A percentile compares a stretch with the other conserved stretches of the same genome.
Conservation (phyloP, 2,797 vertebrate genomes). For the Clamator glandarius region DNA sequence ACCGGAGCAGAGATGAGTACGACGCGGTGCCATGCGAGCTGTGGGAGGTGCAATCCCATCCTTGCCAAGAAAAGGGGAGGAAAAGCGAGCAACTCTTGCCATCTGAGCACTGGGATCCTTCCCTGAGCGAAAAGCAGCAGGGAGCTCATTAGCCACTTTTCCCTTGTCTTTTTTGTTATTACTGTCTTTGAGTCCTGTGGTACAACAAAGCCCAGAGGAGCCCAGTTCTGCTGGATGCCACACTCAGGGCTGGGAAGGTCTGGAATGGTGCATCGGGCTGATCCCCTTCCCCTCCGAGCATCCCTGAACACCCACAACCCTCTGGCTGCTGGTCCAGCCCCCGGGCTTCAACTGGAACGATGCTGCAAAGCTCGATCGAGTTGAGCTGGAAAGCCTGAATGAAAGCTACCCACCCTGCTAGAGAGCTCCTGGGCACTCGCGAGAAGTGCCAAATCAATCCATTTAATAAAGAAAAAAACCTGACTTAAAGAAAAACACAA, state of each 20-base stretch:
- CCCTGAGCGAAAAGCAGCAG: not conserved
- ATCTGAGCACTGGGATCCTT: not conserved
- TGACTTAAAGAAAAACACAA: not conserved
- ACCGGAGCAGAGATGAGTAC: fast-evolving
- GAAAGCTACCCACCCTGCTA: not conserved
- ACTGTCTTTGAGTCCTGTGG: not conserved
- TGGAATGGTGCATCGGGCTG: fast-evolving
- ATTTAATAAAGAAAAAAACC: conserved; percentile 26
- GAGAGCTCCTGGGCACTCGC: not conserved
- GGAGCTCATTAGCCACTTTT: not conserved
- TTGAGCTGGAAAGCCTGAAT: not conserved
- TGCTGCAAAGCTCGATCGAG: not conserved
- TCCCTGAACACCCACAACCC: fast-evolving
- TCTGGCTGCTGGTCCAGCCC: not conserved
- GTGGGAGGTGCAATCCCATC: fast-evolving
- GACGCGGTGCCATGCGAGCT: fast-evolving
- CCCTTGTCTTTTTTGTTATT: not conserved
- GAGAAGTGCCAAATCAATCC: conserved; percentile 52
- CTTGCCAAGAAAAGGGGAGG: not conserved
- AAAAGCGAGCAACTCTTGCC: not conserved
- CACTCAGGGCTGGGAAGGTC: not conserved
- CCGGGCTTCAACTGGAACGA: not conserved
- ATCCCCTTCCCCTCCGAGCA: not conserved
- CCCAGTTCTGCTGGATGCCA: not conserved
- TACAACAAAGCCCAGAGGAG: fast-evolving